Evolutionary conservation across 2,797 vertebrate genomes (phyloP).

Genomic region (Crossoptilon crossoptilon): DNA sequence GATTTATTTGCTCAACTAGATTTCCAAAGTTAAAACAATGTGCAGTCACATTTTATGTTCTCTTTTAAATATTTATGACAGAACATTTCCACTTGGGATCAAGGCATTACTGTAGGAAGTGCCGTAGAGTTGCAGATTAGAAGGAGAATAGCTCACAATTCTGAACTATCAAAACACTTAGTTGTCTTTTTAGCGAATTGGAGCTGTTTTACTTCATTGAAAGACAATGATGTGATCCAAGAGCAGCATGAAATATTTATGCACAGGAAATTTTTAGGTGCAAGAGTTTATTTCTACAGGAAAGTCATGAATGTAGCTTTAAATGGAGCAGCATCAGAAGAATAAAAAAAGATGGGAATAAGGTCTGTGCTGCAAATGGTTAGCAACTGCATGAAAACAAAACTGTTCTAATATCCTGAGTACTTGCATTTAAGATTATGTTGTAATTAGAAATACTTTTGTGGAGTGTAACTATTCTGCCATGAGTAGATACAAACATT

Average conservation of each 20-base stretch:
- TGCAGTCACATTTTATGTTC: background rate
- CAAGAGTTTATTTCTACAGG: background rate
- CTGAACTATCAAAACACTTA: background rate
- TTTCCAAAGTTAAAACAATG: background rate
- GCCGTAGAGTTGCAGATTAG: background rate
- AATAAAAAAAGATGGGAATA: background rate
- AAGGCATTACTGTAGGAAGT: background rate
- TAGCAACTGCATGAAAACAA: background rate
- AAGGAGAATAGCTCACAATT: background rate
- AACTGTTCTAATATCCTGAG: background rate
- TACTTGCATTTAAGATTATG: background rate
- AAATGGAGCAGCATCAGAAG: background rate
- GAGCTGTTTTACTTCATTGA: background rate
- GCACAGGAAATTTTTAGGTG: background rate
- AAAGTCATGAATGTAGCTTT: background rate
- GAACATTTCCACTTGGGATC: background rate
- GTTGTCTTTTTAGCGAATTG: background rate
- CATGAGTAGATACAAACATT: background rate
- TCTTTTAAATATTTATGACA: background rate
- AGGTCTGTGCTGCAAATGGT: constrained; percentile 12
- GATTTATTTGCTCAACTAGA: background rate
- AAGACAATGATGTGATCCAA: background rate
- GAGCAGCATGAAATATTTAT: background rate
- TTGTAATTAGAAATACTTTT: constrained; percentile 18
- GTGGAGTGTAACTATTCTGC: background rate